Evolutionary conservation across 2,888 invertebrate genomes (phyloP), one percentile per base, ranked within the genome.

Genomic region (Galerucella pusilla): DNA sequence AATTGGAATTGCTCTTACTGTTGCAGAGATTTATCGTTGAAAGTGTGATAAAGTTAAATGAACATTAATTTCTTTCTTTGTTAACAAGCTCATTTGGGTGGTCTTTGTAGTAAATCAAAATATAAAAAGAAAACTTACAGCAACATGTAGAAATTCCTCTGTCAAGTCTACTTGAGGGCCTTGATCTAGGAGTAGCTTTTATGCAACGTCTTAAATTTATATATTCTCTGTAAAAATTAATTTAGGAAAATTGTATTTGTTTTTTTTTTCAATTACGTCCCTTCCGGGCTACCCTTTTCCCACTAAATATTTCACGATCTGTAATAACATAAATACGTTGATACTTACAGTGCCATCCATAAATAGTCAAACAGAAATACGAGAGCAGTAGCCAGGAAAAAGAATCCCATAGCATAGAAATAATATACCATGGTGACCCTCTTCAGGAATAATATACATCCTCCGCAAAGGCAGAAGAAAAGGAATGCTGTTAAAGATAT

Each of bases 261-360:
- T 6, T 35, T 35, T 35, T 35, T 35, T 5, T 6, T 20, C 20
- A 35, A 35, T 35, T 5, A 6, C 5, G 1, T 6, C 0, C 35
- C 5, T 35, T 35, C 35, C 6, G 35, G 35, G 35, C 28, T 28
- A 28, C 20, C 20, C 20, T 20, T 28, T 28, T 2, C 28, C 28
- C 28, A 28, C 28, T 28, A 28, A 28, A 35, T 35, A 35, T 35
- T 35, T 35, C 6, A 28, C 28, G 35, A 1, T 35, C 57, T 9
- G 16, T 54, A 54, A 16, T 49, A 49, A 14, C 42, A 45, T 65
- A 65, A 65, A 35, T 45, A 52, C 28, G 28, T n/a, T 42, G 9
- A 49, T 45, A 69, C 71, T 71, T 71, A 71, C 71, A 71, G 45
- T 9, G 45, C 71, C 14, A 64, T 71, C 71, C 71, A 71, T 20